Evolutionary conservation across 2,113 vertebrate genomes (phyloP), one percentile per base, ranked within the genome.

Genomic region (Emydocephalus ijimae): DNA sequence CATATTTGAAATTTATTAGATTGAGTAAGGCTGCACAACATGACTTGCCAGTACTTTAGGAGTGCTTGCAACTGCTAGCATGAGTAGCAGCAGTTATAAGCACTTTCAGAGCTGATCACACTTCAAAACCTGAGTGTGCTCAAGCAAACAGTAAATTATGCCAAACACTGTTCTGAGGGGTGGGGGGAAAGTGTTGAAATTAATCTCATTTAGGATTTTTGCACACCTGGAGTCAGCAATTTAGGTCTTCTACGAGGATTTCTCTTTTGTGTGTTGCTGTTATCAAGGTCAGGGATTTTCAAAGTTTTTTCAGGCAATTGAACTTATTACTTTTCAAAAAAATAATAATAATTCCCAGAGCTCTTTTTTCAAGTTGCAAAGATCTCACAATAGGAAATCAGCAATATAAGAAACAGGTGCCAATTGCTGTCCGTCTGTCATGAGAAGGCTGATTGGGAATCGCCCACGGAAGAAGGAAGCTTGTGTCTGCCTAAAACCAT

Each of bases 181-280:
- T 21, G 20, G 45, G 12, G 24, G 8, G 23, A 50, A 26, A 34
- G 26, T 50, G 18, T 29, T 74, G 50, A 55, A 57, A 43, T 87
- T 7, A 91, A 61, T 87, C 57, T 92, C 57, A 87, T 52, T 92
- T 88, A 64, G 15, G 85, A 50, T 87, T 92, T 92, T 88, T 92
- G 85, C 61, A 87, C 91, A 88, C 64, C 50, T 50, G 24, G 52
- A 86, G 91, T 92, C 85, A 92, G 45, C 85, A 92, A 34, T 59
- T 86, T 92, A 61, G 24, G 21, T 29, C 90, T 91, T 74, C 54
- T 29, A 57, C 5, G 8, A 69, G 12, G 89, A 4, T 29, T 85
- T 11, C 52, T 57, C 12, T 91, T 55, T 88, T 90, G 26, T 57
- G n/a, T 90, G 90, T 29, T 57, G 21, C 29, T 29, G 39, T 91